Evolutionary conservation across 2,113 vertebrate species (phyloP), one percentile per base, ranked within the genome.

Genomic region (Antennarius striatus): DNA sequence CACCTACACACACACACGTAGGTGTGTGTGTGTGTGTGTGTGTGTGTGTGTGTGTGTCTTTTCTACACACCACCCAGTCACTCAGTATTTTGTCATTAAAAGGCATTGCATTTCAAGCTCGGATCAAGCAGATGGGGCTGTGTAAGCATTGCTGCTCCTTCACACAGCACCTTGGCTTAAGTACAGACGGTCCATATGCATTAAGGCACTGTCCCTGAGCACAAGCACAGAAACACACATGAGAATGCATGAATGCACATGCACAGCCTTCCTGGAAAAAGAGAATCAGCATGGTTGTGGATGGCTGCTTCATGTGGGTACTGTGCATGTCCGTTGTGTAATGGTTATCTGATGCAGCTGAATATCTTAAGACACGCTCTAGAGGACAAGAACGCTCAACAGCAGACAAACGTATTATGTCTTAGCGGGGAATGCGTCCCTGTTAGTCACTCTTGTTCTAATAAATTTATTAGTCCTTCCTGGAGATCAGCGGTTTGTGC

Each of bases 81-180:
- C 74, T 83, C 75, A 55, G 83, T 87, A 81, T 90, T 87, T 88
- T 88, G 89, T 89, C 89, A 91, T 91, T 91, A 89, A 89, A 86
- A 87, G 87, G 83, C 88, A 88, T 87, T 84, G 88, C 85, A 82
- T 87, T 88, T 86, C 79, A 88, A 85, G 83, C 81, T 73, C 48
- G 79, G 86, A 88, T 90, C 82, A 88, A 81, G 81, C 88, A 91
- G 88, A 91, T 87, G 85, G 82, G 86, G 81, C 81, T 75, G 83
- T 56, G 87, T 85, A 81, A 83, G 86, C 86, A 77, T 60, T 75
- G 81, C 83, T 76, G 87, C 75, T 77, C 80, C 77, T 80, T 83
- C 79, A 71, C 77, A 39, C 87, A 82, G 86, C 80, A 84, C 82
- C 84, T 79, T 84, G 79, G 78, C 81, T 80, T 84, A 78, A 86